phyloP scores from a whole-genome alignment of 30 jellyfish, hydroid and myxozoan genomes.

The Aurelia aurita region DNA sequence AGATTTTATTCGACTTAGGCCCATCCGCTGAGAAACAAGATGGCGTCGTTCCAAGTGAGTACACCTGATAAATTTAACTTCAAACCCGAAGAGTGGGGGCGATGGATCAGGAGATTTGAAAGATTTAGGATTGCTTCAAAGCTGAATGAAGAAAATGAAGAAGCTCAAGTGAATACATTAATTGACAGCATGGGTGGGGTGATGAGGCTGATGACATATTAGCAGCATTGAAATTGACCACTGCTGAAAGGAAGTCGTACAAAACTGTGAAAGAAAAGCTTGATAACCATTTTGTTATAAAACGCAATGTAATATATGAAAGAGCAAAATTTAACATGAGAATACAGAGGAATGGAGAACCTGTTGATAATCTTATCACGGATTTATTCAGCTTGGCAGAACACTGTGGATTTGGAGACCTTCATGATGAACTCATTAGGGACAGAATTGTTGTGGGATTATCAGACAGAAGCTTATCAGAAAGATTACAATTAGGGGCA shows the following conservation, averaged over 20 bases:
- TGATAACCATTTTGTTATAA: constrained; percentile 15
- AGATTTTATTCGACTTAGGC: no score
- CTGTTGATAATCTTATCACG: constrained; percentile 30
- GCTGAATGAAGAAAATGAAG: constrained; percentile 1
- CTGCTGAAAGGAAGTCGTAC: constrained; percentile 6
- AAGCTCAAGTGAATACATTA: constrained; percentile 9
- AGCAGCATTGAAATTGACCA: constrained; percentile 12
- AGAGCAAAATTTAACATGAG: constrained; percentile 27
- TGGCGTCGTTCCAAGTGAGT: constrained; percentile 30
- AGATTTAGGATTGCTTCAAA: constrained; percentile 21
- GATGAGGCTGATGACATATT: constrained; percentile 24
- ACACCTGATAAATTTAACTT: constrained; percentile 15
- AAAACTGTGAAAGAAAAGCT: constrained; percentile 19
- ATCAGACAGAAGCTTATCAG: no score
- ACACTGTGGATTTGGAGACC: constrained; percentile 43
- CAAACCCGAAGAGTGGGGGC: constrained; percentile 35
- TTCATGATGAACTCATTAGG: constrained; percentile 53
- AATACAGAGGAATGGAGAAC: constrained; percentile 26
- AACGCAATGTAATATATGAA: constrained; percentile 39
- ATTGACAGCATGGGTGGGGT: constrained; percentile 17
- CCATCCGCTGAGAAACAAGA: no score
- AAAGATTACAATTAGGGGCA: constrained; percentile 29
- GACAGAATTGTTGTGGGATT: constrained; percentile 46
- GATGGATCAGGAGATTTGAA: constrained; percentile 35
- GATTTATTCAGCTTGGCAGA: constrained; percentile 37